phyloP scores from a whole-genome alignment of 2,113 vertebrate species.

The Macheiramphus alcinus region DNA sequence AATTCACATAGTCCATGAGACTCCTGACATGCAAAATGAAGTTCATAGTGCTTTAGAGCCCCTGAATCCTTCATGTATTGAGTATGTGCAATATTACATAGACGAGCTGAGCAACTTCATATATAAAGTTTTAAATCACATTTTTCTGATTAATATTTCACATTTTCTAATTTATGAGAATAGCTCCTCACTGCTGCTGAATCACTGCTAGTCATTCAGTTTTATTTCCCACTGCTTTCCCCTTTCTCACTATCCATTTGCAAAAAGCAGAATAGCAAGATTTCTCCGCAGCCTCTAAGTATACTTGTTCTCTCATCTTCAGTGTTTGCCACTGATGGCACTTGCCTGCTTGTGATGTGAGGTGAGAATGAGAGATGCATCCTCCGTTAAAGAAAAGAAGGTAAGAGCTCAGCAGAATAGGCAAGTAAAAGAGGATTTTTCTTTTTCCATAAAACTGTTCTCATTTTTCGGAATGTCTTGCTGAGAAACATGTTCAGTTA shows the following conservation, averaged over 20 bases:
- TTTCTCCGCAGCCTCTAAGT: background rate
- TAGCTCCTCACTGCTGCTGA: background rate
- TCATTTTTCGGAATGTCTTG: background rate
- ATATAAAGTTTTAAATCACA: background rate
- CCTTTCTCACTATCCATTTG: background rate
- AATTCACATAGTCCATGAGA: background rate
- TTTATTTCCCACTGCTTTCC: background rate
- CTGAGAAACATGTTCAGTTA: background rate
- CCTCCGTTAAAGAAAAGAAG: background rate
- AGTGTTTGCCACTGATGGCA: background rate
- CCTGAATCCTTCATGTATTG: background rate
- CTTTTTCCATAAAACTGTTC: background rate
- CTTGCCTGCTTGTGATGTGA: background rate
- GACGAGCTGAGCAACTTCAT: background rate
- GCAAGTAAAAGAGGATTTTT: background rate
- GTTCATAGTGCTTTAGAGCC: background rate
- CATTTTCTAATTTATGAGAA: background rate
- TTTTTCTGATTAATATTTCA: background rate
- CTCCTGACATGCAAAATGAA: background rate
- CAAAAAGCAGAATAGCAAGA: background rate
- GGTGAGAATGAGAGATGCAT: background rate
- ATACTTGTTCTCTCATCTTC: background rate
- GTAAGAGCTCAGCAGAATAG: background rate
- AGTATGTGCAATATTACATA: background rate
- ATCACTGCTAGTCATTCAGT: background rate